These are phyloP conservation scores for Rhodinocichla rosea DNA, from an alignment of 2,113 vertebrate species.

Conservation along the genomic window DNA sequence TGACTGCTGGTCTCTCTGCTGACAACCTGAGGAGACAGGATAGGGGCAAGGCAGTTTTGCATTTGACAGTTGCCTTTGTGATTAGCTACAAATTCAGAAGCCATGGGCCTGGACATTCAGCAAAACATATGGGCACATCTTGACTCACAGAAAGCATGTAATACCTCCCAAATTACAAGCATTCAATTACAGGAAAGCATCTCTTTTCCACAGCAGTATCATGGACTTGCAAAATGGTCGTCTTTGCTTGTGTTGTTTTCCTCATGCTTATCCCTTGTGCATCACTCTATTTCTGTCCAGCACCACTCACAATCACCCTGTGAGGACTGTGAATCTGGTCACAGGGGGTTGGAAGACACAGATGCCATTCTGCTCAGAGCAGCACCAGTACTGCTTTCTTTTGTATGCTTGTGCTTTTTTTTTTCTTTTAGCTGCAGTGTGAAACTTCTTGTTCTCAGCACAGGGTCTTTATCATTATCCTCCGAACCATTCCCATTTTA, in stretches of 20 bases:
- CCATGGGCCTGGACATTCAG: background rate
- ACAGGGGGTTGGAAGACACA: background rate
- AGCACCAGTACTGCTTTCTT: background rate
- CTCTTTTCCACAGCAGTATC: background rate
- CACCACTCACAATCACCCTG: rapidly evolving
- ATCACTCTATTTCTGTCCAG: background rate
- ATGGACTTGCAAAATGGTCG: rapidly evolving
- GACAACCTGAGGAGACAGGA: background rate
- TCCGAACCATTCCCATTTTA: background rate
- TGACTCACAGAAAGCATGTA: background rate
- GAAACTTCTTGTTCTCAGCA: background rate
- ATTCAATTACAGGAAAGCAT: background rate
- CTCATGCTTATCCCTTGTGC: background rate
- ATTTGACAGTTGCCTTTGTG: background rate
- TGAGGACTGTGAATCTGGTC: background rate
- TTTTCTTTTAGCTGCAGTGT: background rate
- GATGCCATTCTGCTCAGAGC: background rate
- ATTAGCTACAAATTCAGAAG: background rate
- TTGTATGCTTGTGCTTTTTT: background rate
- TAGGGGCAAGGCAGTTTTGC: background rate
- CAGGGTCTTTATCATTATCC: background rate
- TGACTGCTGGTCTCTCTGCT: background rate
- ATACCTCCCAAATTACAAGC: background rate
- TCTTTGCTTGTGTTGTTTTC: background rate
- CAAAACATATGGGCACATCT: background rate